Evolutionary conservation across 2,113 vertebrate genomes (phyloP).

Genomic region (Aphyosemion australe): DNA sequence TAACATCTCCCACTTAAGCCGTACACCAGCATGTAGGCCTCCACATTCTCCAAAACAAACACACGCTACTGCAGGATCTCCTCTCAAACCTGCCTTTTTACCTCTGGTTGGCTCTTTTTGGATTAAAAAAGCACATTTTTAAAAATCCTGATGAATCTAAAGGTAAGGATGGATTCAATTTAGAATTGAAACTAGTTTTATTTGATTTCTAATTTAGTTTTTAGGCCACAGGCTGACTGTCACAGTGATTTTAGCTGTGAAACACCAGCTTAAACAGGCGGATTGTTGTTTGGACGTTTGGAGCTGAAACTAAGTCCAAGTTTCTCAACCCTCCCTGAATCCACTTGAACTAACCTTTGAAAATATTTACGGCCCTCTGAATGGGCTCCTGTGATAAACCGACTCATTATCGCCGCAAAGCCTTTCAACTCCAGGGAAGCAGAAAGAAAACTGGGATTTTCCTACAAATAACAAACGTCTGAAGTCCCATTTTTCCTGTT

Average conservation of each 20-base stretch:
- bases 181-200: no score
- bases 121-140: no score
- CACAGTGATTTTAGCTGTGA: no score
- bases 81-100: no score
- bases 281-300: neutral
- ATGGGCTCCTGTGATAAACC: slow-evolving; percentile 58
- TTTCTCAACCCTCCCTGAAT: slow-evolving; percentile 48
- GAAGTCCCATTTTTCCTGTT: no score
- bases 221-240: no score
- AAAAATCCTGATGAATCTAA: no score
- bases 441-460: slow-evolving; percentile 4
- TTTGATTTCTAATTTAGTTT: no score
- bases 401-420: slow-evolving; percentile 39
- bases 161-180: no score
- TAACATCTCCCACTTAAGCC: slow-evolving; percentile 76
- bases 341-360: slow-evolving; percentile 71
- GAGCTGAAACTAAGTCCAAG: slow-evolving; percentile 19
- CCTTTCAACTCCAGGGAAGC: slow-evolving; percentile 40
- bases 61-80: slow-evolving; percentile 53
- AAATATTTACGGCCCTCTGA: slow-evolving; percentile 73
- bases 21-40: slow-evolving; percentile 70
- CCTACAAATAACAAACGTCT: neutral
- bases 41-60: slow-evolving; percentile 79
- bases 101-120: no score
- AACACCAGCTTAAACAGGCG: no score